Conservation (phyloP, 2,797 vertebrate genomes). For the Mionectes olivaceus region DNA sequence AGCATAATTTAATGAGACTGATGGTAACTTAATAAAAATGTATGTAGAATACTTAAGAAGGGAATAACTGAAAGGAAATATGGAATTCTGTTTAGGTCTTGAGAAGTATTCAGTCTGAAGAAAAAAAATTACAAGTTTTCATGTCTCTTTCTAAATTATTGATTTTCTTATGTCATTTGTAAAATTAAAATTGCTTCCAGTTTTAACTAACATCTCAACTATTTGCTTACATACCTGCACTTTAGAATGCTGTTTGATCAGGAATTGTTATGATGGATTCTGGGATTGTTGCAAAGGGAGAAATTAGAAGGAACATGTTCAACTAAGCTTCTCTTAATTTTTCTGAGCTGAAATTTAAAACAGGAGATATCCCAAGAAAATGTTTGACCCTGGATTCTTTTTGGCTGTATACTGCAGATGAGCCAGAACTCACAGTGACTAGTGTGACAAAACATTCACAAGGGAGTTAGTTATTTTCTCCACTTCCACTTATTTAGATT, state of each 20-base stretch:
- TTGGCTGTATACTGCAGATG: not conserved
- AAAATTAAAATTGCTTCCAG: not conserved
- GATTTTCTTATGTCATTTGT: constrained; percentile 32
- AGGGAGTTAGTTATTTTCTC: not conserved
- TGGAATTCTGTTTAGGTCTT: not conserved
- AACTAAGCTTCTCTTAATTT: not conserved
- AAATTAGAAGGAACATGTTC: not conserved
- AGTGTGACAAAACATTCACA: not conserved
- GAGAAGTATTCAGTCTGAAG: not conserved
- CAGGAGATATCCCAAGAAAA: not conserved
- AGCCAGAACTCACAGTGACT: not conserved
- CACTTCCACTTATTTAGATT: not conserved
- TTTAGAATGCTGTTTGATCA: not conserved
- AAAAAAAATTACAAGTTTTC: constrained; percentile 8
- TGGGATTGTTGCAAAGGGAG: not conserved
- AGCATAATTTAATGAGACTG: not conserved
- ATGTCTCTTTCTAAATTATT: constrained; percentile 46
- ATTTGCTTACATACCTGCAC: not conserved
- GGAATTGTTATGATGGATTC: not conserved
- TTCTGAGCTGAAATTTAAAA: not conserved
- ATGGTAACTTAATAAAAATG: not conserved
- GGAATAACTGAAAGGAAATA: not conserved
- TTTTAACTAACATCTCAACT: not conserved
- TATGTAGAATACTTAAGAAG: not conserved
- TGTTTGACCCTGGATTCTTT: not conserved